phyloP scores from a whole-genome alignment of 2,113 vertebrate genomes.

The Meriones unguiculatus region DNA sequence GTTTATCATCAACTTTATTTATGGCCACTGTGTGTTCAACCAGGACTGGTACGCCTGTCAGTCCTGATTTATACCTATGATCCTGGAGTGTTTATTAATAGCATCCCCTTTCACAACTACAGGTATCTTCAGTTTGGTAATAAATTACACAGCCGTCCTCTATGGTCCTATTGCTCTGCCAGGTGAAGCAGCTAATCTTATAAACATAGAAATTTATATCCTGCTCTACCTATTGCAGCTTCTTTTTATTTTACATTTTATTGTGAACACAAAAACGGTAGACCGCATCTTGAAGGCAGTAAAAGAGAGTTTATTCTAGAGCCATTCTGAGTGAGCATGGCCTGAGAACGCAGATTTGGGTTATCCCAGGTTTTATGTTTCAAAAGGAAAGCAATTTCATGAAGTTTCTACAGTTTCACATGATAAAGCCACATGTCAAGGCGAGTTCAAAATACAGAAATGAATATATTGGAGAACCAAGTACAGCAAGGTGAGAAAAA shows the following conservation, averaged over 20 bases:
- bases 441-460: background rate
- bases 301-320: background rate
- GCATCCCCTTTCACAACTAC: background rate
- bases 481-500: too few relatives aligned
- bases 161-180: background rate
- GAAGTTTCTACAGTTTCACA: background rate
- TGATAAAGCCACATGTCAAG: background rate
- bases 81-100: background rate
- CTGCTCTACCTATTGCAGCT: background rate
- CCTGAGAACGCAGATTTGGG: background rate
- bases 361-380: background rate
- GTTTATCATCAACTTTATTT: background rate
- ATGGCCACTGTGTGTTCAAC: background rate
- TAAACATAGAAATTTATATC: background rate
- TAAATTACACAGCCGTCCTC: background rate
- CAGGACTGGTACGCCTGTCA: background rate
- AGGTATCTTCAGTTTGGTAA: background rate
- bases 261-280: background rate
- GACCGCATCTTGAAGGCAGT: background rate
- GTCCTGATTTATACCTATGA: background rate
- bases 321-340: background rate
- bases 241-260: background rate
- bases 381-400: background rate
- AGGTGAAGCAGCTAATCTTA: background rate
- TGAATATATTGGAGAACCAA: background rate